Evolutionary conservation across 2,888 invertebrate genomes (phyloP).

Genomic region (Koerneria pararmatus): DNA sequence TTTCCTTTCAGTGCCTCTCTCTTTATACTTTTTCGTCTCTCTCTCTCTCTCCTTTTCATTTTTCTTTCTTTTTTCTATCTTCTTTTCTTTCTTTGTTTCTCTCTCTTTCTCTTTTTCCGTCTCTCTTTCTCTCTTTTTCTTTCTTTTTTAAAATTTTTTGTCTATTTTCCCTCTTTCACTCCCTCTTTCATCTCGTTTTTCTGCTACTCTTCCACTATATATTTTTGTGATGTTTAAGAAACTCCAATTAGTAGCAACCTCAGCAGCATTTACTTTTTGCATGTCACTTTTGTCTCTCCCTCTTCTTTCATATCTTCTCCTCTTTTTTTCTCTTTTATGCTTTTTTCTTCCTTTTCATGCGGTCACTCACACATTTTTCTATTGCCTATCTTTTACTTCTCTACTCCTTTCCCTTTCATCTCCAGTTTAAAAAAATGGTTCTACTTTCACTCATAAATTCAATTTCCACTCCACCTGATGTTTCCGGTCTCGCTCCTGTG

Average conservation of each 20-base stretch:
- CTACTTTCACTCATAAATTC: too few species aligned
- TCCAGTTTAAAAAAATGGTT: too few species aligned
- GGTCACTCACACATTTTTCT: neutral
- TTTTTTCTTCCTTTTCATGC: too few species aligned
- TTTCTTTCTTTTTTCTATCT: neutral
- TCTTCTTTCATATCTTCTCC: neutral
- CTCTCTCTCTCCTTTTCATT: neutral
- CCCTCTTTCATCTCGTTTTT: neutral
- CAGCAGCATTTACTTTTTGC: neutral
- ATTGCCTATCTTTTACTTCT: neutral
- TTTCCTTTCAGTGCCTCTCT: too few species aligned
- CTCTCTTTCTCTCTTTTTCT: neutral
- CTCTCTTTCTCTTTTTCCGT: neutral
- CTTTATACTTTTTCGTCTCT: neutral
- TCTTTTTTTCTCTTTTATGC: neutral
- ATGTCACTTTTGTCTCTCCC: neutral
- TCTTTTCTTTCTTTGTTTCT: neutral
- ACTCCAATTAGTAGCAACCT: too few species aligned
- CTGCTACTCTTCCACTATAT: neutral
- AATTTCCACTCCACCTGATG: too few species aligned
- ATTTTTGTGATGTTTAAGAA: too few species aligned
- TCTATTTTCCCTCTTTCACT: neutral
- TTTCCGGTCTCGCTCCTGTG: too few species aligned
- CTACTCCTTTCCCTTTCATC: constrained; percentile 4
- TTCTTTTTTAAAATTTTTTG: constrained; percentile 4